phyloP scores from a whole-genome alignment of 2,797 vertebrate species.

The Alectoris magna region DNA sequence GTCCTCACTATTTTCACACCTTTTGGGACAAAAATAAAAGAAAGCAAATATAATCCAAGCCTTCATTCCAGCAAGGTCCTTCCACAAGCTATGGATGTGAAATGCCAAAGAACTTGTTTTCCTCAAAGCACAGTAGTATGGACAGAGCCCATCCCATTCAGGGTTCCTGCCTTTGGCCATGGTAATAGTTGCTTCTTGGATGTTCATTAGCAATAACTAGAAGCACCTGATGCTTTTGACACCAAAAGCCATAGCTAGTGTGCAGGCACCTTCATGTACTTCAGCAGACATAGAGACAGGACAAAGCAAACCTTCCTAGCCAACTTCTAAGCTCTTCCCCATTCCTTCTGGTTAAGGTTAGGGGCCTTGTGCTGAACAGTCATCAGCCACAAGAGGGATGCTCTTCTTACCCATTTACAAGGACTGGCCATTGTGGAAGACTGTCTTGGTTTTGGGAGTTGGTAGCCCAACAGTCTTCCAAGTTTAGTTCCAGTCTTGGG shows the following conservation, averaged over 20 bases:
- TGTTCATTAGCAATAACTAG: neutral
- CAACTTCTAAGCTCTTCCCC: neutral
- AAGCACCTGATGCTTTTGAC: neutral
- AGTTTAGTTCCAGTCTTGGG: constrained; percentile 59
- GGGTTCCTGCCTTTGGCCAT: neutral
- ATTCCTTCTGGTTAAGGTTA: neutral
- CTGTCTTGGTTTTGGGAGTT: constrained; percentile 31
- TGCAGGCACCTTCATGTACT: accelerated
- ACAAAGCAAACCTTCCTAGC: neutral
- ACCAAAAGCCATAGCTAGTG: neutral
- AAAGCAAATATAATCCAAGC: accelerated
- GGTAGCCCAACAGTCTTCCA: constrained; percentile 73
- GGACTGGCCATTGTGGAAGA: constrained; percentile 60
- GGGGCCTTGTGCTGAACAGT: neutral
- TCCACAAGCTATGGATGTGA: neutral
- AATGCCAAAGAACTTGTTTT: neutral
- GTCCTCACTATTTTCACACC: constrained; percentile 54
- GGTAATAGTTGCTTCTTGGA: neutral
- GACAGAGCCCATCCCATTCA: neutral
- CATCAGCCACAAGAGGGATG: neutral
- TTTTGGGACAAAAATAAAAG: neutral
- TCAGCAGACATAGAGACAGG: neutral
- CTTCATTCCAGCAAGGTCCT: neutral
- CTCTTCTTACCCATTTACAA: constrained; percentile 56
- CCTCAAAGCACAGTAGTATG: accelerated